These are phyloP conservation scores for Halyomorpha halys DNA, from an alignment of 1,140 invertebrate species.

Conservation along the genomic window DNA sequence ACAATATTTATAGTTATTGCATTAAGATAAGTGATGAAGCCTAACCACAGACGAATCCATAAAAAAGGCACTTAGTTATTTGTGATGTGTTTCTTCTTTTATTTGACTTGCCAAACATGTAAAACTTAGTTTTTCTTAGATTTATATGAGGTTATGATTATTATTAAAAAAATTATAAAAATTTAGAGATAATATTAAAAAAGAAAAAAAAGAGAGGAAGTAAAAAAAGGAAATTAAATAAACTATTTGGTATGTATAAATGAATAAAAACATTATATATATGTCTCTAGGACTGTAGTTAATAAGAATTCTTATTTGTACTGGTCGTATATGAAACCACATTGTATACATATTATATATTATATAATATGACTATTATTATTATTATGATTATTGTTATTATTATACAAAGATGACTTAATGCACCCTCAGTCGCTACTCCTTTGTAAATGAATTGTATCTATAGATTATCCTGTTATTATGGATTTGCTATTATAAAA, in stretches of 20 bases:
- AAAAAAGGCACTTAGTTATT: neutral
- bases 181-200: slow-evolving; percentile 2
- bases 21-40: too few species aligned
- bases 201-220: neutral
- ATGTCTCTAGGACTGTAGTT: slow-evolving; percentile 9
- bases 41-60: too few species aligned
- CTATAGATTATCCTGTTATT: neutral
- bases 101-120: slow-evolving; percentile 18
- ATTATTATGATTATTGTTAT: slow-evolving; percentile 11
- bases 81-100: slow-evolving; percentile 24
- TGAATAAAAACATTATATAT: slow-evolving; percentile 11
- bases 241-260: slow-evolving; percentile 17
- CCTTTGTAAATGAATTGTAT: slow-evolving; percentile 4
- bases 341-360: neutral
- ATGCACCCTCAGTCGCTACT: slow-evolving; percentile 13
- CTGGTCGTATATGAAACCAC: slow-evolving; percentile 9
- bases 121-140: slow-evolving; percentile 11
- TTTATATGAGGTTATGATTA: slow-evolving; percentile 15
- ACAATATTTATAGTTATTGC: too few species aligned
- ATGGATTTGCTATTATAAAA: slow-evolving; percentile 1
- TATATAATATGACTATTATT: slow-evolving; percentile 3
- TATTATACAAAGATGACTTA: slow-evolving; percentile 5
- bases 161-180: slow-evolving; percentile 4
- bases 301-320: slow-evolving; percentile 13
- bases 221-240: neutral